Percentiles rank a stretch among this genome's conserved stretches.
Evolutionary conservation across 2,888 invertebrate genomes (phyloP).

Genomic region (Stenotaenia linearis): DNA sequence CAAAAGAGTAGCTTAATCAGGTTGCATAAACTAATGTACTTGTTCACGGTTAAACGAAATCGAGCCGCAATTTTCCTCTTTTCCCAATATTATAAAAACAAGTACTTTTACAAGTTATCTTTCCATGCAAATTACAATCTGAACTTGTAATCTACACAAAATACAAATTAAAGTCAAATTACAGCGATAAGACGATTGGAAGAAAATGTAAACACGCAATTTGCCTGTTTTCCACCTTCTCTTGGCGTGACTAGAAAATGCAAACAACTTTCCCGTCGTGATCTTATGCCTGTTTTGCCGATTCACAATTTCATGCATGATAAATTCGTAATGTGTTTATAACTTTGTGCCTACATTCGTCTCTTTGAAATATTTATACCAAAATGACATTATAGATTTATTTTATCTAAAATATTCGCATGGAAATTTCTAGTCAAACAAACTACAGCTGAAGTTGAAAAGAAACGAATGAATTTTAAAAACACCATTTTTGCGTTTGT

Average conservation of each 20-base stretch:
- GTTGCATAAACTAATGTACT: neutral
- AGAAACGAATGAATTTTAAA: neutral
- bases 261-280: neutral
- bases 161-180: slow-evolving; percentile 6
- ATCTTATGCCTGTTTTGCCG: slow-evolving; percentile 1
- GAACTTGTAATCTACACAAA: neutral
- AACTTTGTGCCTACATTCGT: neutral
- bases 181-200: neutral
- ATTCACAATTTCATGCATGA: neutral
- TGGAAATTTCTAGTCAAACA: neutral
- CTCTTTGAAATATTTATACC: neutral
- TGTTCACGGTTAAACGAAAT: neutral
- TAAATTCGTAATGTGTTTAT: neutral
- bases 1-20: slow-evolving; percentile 4
- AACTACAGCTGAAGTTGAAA: neutral
- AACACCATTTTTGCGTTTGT: neutral
- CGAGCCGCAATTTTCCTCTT: neutral
- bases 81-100: too few species aligned
- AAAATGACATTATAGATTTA: neutral
- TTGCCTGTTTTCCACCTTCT: neutral
- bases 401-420: neutral
- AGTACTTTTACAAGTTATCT: neutral
- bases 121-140: neutral
- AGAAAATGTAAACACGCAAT: slow-evolving; percentile 11
- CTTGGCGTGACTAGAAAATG: neutral